Conservation (phyloP, 2,113 vertebrate genomes). For the Piaya cayana region DNA sequence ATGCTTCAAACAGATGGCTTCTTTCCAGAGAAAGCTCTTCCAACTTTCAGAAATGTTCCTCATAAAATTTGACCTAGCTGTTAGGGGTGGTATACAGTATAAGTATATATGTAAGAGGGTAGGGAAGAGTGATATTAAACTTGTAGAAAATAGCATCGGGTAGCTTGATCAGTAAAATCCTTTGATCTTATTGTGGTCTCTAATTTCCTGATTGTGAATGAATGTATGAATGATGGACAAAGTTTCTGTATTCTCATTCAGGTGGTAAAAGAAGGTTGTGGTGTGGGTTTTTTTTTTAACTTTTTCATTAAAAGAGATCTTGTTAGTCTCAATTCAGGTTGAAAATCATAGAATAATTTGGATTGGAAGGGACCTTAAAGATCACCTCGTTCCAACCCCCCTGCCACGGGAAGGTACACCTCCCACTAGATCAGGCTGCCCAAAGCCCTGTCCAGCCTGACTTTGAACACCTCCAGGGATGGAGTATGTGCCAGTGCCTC, state of each 20-base stretch:
- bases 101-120: not conserved
- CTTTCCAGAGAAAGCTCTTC: constrained; percentile 26
- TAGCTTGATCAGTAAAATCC: not conserved
- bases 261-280: not conserved
- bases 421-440: no score
- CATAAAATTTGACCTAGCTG: constrained; percentile 3
- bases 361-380: no score
- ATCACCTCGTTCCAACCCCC: no score
- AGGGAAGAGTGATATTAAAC: not conserved
- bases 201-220: not conserved
- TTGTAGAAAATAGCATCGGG: not conserved
- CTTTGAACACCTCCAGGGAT: no score
- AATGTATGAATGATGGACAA: not conserved
- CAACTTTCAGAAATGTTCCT: constrained; percentile 21
- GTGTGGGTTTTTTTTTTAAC: no score
- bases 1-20: constrained; percentile 29
- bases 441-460: no score
- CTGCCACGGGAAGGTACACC: no score
- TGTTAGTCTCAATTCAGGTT: no score
- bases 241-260: not conserved
- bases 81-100: not conserved
- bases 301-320: not conserved
- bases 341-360: no score
- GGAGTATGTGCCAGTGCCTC: no score
- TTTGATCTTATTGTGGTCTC: not conserved